A percentile compares a stretch with the other conserved stretches of the same genome.
These are phyloP conservation scores for Camelus bactrianus DNA, from an alignment of 2,113 vertebrate species.

Conservation along the genomic window DNA sequence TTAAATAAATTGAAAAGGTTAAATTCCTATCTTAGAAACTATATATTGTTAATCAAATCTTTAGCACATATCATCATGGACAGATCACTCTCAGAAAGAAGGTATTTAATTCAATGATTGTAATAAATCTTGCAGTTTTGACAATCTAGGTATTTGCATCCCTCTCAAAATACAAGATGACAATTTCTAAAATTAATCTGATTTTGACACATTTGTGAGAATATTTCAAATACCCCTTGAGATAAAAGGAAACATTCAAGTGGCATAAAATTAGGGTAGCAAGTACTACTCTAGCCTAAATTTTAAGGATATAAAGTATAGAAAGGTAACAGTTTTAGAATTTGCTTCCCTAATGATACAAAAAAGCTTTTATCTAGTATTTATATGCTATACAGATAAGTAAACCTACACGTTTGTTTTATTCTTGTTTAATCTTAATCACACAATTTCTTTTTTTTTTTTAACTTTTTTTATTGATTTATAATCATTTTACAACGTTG, in stretches of 20 bases:
- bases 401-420: constrained; percentile 9
- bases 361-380: neutral
- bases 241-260: constrained; percentile 27
- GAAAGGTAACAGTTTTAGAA: constrained; percentile 42
- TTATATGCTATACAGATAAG: neutral
- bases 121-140: neutral
- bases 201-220: constrained; percentile 2
- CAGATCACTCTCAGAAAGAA: neutral
- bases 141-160: neutral
- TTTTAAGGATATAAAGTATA: constrained; percentile 25
- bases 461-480: too few relatives aligned
- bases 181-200: constrained; percentile 59
- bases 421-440: constrained; percentile 32
- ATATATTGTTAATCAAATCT: constrained; percentile 39
- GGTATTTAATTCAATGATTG: constrained; percentile 31
- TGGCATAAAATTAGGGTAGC: neutral
- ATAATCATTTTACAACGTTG: too few relatives aligned
- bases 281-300: constrained; percentile 45
- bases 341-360: neutral
- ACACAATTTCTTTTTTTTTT: constrained; percentile 11
- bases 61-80: neutral
- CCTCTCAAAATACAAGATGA: constrained; percentile 50
- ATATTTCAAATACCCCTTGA: neutral
- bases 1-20: constrained; percentile 27
- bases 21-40: constrained; percentile 35